These are phyloP conservation scores for Argentina silus DNA, from an alignment of 2,797 vertebrate genomes.

Conservation along the genomic window DNA sequence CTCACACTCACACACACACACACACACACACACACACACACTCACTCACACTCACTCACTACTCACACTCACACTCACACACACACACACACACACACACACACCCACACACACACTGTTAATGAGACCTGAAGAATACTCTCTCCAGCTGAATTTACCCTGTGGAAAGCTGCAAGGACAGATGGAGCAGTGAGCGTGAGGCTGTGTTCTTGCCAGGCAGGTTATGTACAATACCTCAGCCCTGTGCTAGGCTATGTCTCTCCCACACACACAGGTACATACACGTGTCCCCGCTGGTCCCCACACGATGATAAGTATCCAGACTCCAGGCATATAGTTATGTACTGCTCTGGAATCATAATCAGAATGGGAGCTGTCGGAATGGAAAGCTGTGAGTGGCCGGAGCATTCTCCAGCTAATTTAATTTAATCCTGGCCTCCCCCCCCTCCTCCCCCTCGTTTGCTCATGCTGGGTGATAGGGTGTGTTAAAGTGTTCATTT, in stretches of 20 bases:
- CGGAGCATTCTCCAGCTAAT: constrained; percentile 39
- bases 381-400: constrained; percentile 39
- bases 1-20: background rate
- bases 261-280: constrained; percentile 42
- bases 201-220: constrained; percentile 3
- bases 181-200: constrained; percentile 28
- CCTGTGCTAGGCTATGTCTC: constrained; percentile 8
- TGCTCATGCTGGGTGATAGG: constrained; percentile 23
- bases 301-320: constrained; percentile 66
- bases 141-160: constrained; percentile 19
- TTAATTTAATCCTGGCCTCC: constrained; percentile 58
- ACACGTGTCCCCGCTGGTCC: constrained; percentile 60
- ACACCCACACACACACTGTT: constrained; percentile 3
- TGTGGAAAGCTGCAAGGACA: constrained; percentile 36
- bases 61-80: too few relatives aligned
- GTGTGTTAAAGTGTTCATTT: constrained; percentile 55
- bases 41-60: constrained; percentile 3
- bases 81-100: background rate
- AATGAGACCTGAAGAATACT: constrained; percentile 50
- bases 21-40: background rate
- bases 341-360: constrained; percentile 64
- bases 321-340: constrained; percentile 63
- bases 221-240: background rate
- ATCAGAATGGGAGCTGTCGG: constrained; percentile 53
- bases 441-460: constrained; percentile 14